Base-by-base conservation (phyloP, 2,888 invertebrate species). In the Oithona nana region DNA sequence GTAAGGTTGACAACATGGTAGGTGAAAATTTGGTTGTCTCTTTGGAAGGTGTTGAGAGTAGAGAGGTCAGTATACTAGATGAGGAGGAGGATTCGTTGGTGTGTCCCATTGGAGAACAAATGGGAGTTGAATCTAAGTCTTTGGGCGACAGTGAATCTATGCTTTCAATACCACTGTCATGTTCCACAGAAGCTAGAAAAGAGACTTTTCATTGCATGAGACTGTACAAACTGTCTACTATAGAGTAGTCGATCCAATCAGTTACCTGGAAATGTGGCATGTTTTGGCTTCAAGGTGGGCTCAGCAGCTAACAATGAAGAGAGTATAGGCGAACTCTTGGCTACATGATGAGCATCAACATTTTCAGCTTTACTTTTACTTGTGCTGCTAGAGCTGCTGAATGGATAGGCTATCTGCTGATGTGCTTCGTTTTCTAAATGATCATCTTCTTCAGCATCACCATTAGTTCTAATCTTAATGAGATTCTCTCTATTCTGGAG, bases 141-240 rank as follows among this genome's bases (percentile, higher is more conserved):
- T 52, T 52, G 2, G 54, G 54, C 13, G 24, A 24, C 54, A 52
- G 24, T 16, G 54, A 52, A 16, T 52, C 54, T 16, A 52, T 52
- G 54, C 54, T 52, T 52, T 52, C 54, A 24, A 52, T 52, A 16
- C 54, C 54, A 52, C 54, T 52, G 28, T 52, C 54, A 22, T 24
- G 54, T 24, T 52, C 54, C 2, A 39, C 6, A 39, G 39, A 39
- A 39, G 39, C 39, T 39, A 39, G 6, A 39, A n/a, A n/a, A n/a
- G n/a, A n/a, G n/a, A n/a, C n/a, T n/a, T n/a, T n/a, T n/a, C n/a
- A n/a, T n/a, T n/a, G n/a, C n/a, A n/a, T n/a, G n/a, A n/a, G n/a
- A n/a, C n/a, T n/a, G n/a, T n/a, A n/a, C n/a, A n/a, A n/a, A n/a
- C n/a, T n/a, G n/a, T n/a, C n/a, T n/a, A n/a, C n/a, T n/a, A n/a